phyloP scores from a whole-genome alignment of 2,888 invertebrate species.

The Zhuqinia jingwanae region DNA sequence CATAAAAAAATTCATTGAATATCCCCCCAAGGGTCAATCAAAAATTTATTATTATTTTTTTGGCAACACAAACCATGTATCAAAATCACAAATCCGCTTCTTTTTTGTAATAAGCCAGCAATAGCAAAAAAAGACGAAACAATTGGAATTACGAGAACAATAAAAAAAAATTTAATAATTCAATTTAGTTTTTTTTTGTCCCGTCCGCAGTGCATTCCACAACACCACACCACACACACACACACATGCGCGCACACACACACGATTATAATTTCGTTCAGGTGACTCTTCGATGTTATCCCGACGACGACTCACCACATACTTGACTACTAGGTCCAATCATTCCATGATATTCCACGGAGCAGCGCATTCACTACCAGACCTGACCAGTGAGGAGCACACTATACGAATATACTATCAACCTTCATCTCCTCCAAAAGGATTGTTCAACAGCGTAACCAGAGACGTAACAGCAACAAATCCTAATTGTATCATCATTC shows the following conservation, averaged over 20 bases:
- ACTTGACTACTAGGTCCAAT: conserved; percentile 47
- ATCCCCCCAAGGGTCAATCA: conserved; percentile 49
- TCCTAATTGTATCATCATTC: conserved; percentile 53
- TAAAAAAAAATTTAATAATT: conserved; percentile 23
- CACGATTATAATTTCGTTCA: conserved; percentile 34
- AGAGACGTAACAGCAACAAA: conserved; percentile 32
- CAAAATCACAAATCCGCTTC: conserved; percentile 5
- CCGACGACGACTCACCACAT: conserved; percentile 62
- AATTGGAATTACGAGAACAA: conserved; percentile 2
- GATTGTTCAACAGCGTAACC: conserved; percentile 34
- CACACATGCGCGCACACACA: too few species aligned
- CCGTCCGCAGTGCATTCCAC: conserved; percentile 21
- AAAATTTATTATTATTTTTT: conserved; percentile 4
- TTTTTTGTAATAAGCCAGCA: neutral
- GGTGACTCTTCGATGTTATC: conserved; percentile 42
- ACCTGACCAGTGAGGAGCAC: too few species aligned
- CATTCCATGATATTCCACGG: conserved; percentile 40
- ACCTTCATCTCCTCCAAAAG: conserved; percentile 64
- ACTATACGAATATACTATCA: conserved; percentile 41
- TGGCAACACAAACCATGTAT: conserved; percentile 46
- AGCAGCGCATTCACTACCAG: neutral
- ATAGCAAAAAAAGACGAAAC: conserved; percentile 13
- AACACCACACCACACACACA: conserved; percentile 23
- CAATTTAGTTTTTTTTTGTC: conserved; percentile 23
- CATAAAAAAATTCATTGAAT: neutral